Conservation (phyloP, 1,140 invertebrate species). For the Trichomalopsis sarcophagae region DNA sequence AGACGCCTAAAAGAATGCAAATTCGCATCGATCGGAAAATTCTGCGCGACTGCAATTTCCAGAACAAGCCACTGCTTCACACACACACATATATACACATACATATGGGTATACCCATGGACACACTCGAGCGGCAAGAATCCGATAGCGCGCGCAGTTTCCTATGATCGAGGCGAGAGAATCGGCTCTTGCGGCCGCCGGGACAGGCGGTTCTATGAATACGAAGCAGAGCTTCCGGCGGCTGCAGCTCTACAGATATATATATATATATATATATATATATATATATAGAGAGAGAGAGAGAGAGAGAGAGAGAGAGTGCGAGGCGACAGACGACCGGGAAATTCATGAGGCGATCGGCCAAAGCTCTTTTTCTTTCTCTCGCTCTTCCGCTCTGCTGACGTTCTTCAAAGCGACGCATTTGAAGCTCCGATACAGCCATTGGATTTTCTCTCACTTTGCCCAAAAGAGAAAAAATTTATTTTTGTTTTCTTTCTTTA, state of each 20-base stretch:
- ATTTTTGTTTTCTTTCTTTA: too few relatives aligned
- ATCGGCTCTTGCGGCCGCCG: conserved; percentile 18
- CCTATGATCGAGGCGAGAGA: background rate
- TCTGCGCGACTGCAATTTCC: background rate
- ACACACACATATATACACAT: background rate
- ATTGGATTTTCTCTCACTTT: background rate
- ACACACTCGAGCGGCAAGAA: conserved; percentile 32
- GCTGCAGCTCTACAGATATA: background rate
- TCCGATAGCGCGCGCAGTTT: conserved; percentile 40
- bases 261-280: too few relatives aligned
- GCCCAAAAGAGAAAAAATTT: background rate
- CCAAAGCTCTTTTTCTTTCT: background rate
- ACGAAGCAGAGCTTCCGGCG: conserved; percentile 40
- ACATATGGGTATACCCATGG: background rate
- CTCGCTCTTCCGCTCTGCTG: background rate
- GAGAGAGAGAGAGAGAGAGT: too few relatives aligned
- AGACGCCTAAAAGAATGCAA: conserved; percentile 11
- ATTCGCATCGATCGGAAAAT: conserved; percentile 5
- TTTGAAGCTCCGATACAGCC: background rate
- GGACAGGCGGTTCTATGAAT: conserved; percentile 45
- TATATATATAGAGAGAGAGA: too few relatives aligned
- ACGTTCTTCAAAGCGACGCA: background rate
- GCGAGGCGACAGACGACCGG: conserved; percentile 4
- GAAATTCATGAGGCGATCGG: conserved; percentile 64
- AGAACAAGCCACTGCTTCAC: background rate